Conservation (phyloP, 2,888 invertebrate species). For the Limnephilus lunatus region DNA sequence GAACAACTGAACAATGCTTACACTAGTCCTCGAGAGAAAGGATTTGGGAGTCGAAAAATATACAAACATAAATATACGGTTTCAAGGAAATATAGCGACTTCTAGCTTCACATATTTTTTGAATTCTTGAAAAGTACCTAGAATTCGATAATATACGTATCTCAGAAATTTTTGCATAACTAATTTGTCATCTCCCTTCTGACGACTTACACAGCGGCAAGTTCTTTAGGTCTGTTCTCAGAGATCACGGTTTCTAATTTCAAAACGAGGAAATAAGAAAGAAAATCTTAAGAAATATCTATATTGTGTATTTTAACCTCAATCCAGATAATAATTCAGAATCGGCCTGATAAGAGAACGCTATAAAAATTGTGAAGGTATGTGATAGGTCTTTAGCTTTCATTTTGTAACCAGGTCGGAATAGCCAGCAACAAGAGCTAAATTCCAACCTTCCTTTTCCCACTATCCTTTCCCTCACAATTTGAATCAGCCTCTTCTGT, state of each 20-base stretch:
- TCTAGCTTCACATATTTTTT: neutral
- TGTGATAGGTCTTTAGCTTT: neutral
- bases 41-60: neutral
- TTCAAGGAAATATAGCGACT: neutral
- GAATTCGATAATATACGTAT: neutral
- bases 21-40: neutral
- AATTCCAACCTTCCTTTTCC: neutral
- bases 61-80: neutral
- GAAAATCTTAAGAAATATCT: neutral
- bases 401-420: neutral
- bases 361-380: neutral
- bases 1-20: neutral
- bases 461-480: neutral
- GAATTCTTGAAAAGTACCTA: neutral
- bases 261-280: neutral
- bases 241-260: neutral
- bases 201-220: neutral
- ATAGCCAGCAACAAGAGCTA: no score
- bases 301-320: no score
- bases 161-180: neutral
- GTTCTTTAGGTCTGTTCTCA: neutral
- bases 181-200: neutral
- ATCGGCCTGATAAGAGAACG: no score
- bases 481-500: neutral
- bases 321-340: no score